These are phyloP conservation scores for Pseudopleuronectes americanus DNA, from an alignment of 2,797 vertebrate genomes.

Conservation along the genomic window DNA sequence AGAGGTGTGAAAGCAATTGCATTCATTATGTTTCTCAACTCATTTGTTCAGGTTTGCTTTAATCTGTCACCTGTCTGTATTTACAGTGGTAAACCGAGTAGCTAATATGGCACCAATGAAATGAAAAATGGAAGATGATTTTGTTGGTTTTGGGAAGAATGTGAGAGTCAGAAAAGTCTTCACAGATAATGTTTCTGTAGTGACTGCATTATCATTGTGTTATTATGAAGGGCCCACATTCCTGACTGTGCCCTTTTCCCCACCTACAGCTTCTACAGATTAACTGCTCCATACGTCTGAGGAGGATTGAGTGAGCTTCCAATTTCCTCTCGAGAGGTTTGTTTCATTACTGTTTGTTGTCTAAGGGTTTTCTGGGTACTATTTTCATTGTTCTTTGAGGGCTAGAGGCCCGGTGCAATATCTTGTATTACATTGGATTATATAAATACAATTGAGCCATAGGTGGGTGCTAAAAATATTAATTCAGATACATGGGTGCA, in stretches of 20 bases:
- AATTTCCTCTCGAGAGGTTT: conserved; percentile 2
- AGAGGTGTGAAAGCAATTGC: no score
- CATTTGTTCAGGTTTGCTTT: no score
- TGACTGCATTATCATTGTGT: conserved; percentile 10
- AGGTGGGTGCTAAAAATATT: background rate
- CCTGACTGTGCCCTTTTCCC: conserved; percentile 12
- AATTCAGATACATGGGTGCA: background rate
- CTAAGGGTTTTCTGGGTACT: background rate
- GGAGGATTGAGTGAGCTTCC: background rate
- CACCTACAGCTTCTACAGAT: background rate
- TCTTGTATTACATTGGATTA: background rate
- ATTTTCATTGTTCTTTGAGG: background rate
- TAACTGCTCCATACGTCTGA: background rate
- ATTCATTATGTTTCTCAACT: no score
- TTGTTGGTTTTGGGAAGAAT: conserved; percentile 8
- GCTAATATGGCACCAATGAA: background rate
- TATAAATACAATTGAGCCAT: background rate
- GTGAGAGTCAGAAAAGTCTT: conserved; percentile 15
- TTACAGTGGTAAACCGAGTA: no score
- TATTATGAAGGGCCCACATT: background rate
- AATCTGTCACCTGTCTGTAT: no score
- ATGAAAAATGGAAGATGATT: background rate
- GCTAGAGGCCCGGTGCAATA: background rate
- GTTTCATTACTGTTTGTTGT: background rate
- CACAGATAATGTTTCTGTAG: conserved; percentile 29